A percentile compares a stretch with the other conserved stretches of the same genome.
phyloP scores from a whole-genome alignment of 2,113 vertebrate species.

The Cavia porcellus region DNA sequence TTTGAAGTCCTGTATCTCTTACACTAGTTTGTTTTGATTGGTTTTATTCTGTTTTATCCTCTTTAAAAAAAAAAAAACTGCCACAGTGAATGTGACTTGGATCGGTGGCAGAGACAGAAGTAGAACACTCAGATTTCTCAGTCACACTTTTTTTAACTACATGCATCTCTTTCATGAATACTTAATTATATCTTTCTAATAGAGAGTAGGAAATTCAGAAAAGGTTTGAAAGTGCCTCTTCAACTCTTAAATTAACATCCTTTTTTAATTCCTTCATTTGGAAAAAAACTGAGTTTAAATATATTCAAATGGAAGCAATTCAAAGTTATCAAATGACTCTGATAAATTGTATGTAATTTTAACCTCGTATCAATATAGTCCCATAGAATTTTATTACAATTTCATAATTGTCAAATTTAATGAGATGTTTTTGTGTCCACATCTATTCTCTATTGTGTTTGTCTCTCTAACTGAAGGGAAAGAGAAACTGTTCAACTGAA shows the following conservation, averaged over 20 bases:
- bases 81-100: neutral
- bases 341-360: neutral
- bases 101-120: neutral
- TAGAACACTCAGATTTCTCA: neutral
- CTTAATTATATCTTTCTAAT: neutral
- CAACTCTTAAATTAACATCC: neutral
- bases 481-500: neutral
- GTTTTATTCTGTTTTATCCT: too few relatives aligned
- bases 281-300: neutral
- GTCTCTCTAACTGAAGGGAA: neutral
- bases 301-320: neutral
- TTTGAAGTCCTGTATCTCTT: too few relatives aligned
- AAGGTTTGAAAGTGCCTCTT: neutral
- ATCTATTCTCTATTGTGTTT: neutral
- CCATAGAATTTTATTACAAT: neutral
- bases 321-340: neutral
- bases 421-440: neutral
- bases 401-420: neutral
- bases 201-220: neutral
- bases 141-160: neutral
- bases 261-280: neutral
- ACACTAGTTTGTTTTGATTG: too few relatives aligned
- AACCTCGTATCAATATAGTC: neutral
- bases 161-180: neutral
- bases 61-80: neutral